These are phyloP conservation scores for Lepilemur septentrionalis DNA, from an alignment of 2,797 vertebrate species.

Conservation along the genomic window DNA sequence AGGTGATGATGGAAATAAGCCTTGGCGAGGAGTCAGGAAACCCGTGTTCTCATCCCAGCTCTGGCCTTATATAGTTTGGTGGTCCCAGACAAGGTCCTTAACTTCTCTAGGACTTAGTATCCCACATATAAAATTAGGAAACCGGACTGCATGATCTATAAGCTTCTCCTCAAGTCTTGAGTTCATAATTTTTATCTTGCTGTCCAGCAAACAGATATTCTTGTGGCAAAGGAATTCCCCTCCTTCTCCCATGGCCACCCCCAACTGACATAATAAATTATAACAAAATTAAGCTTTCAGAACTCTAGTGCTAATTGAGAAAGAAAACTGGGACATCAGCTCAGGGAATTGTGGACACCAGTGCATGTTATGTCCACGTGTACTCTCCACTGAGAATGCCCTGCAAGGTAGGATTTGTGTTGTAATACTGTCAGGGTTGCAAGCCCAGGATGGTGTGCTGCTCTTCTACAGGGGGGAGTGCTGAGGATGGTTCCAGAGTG, in stretches of 20 bases:
- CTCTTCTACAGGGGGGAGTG: background rate
- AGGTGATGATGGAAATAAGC: background rate
- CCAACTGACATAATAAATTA: constrained; percentile 57
- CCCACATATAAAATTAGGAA: background rate
- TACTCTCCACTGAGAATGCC: background rate
- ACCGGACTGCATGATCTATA: background rate
- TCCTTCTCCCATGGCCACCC: constrained; percentile 30
- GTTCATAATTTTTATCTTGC: constrained; percentile 40
- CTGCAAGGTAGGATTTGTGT: background rate
- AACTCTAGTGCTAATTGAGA: constrained; percentile 71
- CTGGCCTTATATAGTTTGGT: background rate
- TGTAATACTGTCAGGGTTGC: background rate
- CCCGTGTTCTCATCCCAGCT: background rate
- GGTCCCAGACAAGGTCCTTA: background rate
- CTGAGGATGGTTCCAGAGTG: background rate
- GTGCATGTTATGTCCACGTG: background rate
- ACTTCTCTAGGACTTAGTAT: background rate
- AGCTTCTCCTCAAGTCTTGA: background rate
- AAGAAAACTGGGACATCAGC: constrained; percentile 61
- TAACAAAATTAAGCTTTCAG: constrained; percentile 61
- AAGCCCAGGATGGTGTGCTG: background rate
- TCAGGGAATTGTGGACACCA: constrained; percentile 48
- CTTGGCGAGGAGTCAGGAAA: background rate
- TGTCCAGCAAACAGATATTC: constrained; percentile 57
- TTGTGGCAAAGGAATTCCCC: constrained; percentile 44